Evolutionary conservation across 2,113 vertebrate genomes (phyloP).

Genomic region (Pseudonaja textilis): DNA sequence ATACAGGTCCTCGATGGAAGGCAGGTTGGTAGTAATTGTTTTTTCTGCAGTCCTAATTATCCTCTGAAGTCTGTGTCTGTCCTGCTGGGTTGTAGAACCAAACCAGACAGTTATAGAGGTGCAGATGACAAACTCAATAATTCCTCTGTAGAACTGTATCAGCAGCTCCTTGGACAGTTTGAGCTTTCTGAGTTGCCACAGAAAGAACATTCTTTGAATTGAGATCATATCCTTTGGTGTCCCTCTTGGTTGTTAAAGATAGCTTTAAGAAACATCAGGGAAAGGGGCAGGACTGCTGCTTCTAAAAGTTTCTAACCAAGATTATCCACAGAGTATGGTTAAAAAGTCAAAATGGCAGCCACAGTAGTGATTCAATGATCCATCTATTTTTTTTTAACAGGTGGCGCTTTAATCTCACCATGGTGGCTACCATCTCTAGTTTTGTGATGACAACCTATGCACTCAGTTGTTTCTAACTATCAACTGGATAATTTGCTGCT

Average conservation of each 20-base stretch:
- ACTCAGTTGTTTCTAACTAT: not conserved
- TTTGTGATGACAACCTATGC: not conserved
- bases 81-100: no score
- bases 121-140: no score
- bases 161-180: no score
- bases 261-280: not conserved
- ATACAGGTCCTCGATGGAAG: no score
- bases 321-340: not conserved
- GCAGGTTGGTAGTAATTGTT: no score
- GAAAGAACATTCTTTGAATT: no score
- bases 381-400: not conserved
- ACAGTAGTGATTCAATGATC: not conserved
- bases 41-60: no score
- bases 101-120: no score
- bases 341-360: not conserved
- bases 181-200: no score
- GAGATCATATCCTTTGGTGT: not conserved
- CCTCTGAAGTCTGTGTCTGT: no score
- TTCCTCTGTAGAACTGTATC: no score
- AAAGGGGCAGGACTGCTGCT: not conserved
- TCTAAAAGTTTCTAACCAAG: not conserved
- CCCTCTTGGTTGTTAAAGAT: not conserved
- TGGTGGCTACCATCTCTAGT: not conserved
- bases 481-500: not conserved
- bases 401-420: not conserved